Percentiles rank a stretch among this genome's conserved stretches.
Evolutionary conservation across 2,113 vertebrate species (phyloP).

Genomic region (Oreotrochilus melanogaster): DNA sequence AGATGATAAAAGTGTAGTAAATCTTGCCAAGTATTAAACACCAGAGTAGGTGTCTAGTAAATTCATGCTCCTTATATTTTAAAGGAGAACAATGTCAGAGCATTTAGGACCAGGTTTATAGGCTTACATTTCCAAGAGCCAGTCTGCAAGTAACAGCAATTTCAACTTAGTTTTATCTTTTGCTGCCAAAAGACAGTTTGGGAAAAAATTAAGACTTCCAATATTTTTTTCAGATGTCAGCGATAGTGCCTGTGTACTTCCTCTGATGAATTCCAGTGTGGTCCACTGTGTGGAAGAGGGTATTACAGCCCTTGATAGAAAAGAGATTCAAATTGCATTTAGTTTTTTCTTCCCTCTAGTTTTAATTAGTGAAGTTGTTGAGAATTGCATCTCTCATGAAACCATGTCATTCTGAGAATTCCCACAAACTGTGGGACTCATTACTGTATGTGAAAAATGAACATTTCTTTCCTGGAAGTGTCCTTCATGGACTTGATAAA

Average conservation of each 20-base stretch:
- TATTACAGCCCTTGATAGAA: not conserved
- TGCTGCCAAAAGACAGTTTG: not conserved
- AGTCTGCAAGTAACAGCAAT: not conserved
- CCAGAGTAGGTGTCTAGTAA: not conserved
- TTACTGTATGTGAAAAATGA: not conserved
- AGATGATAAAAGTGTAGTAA: not conserved
- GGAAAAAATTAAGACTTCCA: not conserved
- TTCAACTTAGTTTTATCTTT: not conserved
- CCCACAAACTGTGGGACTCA: not conserved
- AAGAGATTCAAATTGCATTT: not conserved
- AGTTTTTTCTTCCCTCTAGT: not conserved
- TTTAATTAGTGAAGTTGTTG: not conserved
- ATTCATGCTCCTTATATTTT: not conserved
- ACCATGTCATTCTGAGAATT: not conserved
- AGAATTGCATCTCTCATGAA: not conserved
- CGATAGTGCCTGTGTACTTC: not conserved
- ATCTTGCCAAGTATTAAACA: not conserved
- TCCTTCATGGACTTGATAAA: not conserved
- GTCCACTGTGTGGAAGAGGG: not conserved
- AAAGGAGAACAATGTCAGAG: not conserved
- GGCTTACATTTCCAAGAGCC: not conserved
- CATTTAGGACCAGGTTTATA: not conserved
- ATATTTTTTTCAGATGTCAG: not conserved
- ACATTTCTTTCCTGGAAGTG: not conserved
- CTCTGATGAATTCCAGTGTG: not conserved